Evolutionary conservation across 2,113 vertebrate species (phyloP).

Genomic region (Percina caprodes): DNA sequence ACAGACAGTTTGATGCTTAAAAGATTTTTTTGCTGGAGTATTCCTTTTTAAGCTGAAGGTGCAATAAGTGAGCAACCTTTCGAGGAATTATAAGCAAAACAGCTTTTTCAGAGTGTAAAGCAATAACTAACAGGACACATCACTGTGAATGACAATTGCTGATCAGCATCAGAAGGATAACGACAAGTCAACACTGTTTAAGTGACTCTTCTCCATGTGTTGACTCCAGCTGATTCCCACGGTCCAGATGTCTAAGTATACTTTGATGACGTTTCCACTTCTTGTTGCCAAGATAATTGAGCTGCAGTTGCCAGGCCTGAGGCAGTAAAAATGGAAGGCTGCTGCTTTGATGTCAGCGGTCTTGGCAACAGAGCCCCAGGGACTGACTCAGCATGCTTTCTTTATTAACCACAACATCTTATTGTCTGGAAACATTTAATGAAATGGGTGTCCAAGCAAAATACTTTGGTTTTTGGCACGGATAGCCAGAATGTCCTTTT

Average conservation of each 20-base stretch:
- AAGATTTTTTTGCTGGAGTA: neutral
- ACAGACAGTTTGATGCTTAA: neutral
- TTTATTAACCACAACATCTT: neutral
- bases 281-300: conserved; percentile 27
- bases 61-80: neutral
- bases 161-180: conserved; percentile 29
- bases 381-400: neutral
- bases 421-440: conserved; percentile 2
- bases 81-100: neutral
- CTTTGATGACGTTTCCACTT: conserved; percentile 20
- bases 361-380: neutral
- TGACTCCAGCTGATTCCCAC: neutral
- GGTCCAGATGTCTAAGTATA: conserved; percentile 43
- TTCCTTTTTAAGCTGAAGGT: neutral
- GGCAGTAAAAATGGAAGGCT: neutral
- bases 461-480: neutral
- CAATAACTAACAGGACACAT: neutral
- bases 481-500: neutral
- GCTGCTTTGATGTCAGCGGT: neutral
- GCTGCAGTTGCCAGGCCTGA: neutral
- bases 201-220: conserved; percentile 34
- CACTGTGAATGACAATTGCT: neutral
- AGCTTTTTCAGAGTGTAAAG: neutral
- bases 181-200: conserved; percentile 14
- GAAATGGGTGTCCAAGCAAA: neutral